These are phyloP conservation scores for Rana temporaria DNA, from an alignment of 2,113 vertebrate species.

Conservation along the genomic window DNA sequence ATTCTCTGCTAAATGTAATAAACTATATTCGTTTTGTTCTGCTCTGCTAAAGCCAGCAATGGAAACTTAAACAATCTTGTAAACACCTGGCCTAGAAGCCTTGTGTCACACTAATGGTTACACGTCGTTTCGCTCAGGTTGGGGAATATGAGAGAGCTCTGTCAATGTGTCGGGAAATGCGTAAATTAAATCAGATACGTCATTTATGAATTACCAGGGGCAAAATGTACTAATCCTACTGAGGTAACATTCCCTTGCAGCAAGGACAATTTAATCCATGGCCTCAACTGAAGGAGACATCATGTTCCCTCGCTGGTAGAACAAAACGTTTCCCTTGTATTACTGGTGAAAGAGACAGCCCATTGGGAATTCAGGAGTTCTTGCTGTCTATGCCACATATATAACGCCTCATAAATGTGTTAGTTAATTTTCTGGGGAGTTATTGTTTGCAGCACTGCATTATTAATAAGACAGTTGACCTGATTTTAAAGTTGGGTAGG, in stretches of 20 bases:
- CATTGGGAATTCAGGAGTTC: background rate
- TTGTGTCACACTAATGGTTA: background rate
- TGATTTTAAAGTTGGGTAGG: too few relatives aligned
- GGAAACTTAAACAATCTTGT: background rate
- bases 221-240: conserved; percentile 15
- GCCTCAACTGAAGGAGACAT: conserved; percentile 2
- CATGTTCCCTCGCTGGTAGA: conserved; percentile 26
- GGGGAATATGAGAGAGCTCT: background rate
- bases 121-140: background rate
- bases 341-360: background rate
- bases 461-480: too few relatives aligned
- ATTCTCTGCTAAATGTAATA: background rate
- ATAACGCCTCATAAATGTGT: conserved; percentile 1
- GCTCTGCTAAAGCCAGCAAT: background rate
- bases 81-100: background rate
- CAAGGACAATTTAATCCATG: conserved; percentile 22
- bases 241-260: conserved; percentile 1
- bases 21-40: background rate
- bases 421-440: too few relatives aligned
- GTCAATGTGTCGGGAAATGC: background rate
- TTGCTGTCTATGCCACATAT: background rate
- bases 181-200: background rate
- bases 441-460: too few relatives aligned
- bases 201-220: conserved; percentile 19
- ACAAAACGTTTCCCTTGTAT: background rate